Conservation (phyloP, 35 echinoderm and acorn worm species). For the Acanthaster planci region DNA sequence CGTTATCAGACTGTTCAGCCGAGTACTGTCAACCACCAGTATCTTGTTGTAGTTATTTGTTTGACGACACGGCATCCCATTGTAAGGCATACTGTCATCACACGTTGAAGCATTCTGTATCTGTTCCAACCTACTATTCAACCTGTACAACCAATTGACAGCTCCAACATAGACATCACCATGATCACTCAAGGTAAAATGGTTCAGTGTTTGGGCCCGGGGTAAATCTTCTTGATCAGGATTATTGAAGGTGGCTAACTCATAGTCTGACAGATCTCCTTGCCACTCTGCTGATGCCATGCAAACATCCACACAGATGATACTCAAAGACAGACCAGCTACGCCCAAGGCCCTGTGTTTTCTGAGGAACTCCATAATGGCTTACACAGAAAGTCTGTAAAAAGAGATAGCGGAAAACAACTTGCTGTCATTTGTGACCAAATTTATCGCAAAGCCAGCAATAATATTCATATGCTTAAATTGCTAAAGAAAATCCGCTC, state of each 20-base stretch:
- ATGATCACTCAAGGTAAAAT: conserved; percentile 1
- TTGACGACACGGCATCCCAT: too few species aligned
- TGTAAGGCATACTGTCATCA: not conserved
- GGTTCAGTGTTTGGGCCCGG: not conserved
- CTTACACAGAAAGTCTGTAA: too few species aligned
- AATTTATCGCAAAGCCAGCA: too few species aligned
- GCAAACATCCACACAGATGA: not conserved
- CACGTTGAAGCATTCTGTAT: conserved; percentile 5
- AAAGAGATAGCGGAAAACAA: too few species aligned
- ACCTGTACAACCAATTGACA: conserved; percentile 15
- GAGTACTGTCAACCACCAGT: not conserved
- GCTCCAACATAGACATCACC: conserved; percentile 21
- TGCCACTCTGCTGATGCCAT: conserved; percentile 1
- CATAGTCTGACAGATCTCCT: not conserved
- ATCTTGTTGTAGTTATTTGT: conserved; percentile 7
- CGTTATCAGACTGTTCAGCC: not conserved
- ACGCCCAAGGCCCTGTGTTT: not conserved
- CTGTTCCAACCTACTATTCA: not conserved
- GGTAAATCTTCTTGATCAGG: not conserved
- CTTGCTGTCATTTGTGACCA: too few species aligned
- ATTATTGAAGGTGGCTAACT: not conserved
- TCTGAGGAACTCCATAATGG: not conserved
- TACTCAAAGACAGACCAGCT: not conserved
- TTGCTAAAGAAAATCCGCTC: too few species aligned
- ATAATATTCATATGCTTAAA: too few species aligned